phyloP scores from a whole-genome alignment of 2,888 invertebrate genomes.

The Leptopilina syphax region DNA sequence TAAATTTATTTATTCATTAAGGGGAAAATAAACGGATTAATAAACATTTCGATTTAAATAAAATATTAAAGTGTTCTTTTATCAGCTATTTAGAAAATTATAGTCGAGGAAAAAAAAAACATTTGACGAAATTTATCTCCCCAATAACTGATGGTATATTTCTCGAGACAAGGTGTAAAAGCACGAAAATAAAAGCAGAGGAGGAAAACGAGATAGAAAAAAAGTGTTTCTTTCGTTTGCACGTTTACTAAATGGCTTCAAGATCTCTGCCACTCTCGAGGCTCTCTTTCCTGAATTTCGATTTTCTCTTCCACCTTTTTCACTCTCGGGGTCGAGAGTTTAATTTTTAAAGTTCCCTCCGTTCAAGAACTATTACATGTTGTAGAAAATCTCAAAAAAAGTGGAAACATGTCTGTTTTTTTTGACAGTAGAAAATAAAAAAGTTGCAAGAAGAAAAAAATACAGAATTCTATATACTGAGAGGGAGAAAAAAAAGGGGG shows the following conservation, averaged over 20 bases:
- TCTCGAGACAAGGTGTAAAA: not conserved
- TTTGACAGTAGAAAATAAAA: not conserved
- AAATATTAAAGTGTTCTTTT: not conserved
- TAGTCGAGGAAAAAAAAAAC: not conserved
- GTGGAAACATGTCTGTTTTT: not conserved
- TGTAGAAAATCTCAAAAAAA: not conserved
- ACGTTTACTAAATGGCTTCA: constrained; percentile 23
- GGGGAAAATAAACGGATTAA: not conserved
- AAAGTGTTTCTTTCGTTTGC: not conserved
- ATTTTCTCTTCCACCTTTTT: not conserved
- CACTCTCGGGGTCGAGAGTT: not conserved
- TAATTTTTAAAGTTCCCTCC: constrained; percentile 5
- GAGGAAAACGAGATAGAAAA: not conserved
- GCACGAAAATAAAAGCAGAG: not conserved
- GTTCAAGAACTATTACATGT: not conserved
- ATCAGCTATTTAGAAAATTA: not conserved
- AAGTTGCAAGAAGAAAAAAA: not conserved
- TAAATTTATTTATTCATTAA: too few relatives aligned
- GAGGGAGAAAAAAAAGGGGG: not conserved
- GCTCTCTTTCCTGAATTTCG: not conserved
- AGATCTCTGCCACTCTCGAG: not conserved
- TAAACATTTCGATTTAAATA: not conserved
- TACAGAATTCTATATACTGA: too few relatives aligned
- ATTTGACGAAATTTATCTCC: constrained; percentile 20
- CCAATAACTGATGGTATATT: constrained; percentile 1